Percentiles rank a stretch among this genome's conserved stretches.
Conservation (phyloP, 2,797 vertebrate species). For the Gymnothorax reevesii region DNA sequence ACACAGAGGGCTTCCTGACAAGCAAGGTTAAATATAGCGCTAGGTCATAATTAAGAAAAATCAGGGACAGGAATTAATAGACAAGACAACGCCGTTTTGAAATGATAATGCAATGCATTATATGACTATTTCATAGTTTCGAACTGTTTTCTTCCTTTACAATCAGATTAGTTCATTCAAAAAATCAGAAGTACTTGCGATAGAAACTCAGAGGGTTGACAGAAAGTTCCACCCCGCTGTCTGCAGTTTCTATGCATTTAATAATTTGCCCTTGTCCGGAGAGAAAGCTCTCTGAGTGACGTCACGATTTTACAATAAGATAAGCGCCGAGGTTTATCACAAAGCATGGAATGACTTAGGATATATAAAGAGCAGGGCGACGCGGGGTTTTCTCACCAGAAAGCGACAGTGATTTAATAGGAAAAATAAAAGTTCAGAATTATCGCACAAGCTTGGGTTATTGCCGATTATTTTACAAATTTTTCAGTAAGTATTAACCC, state of each 20-base stretch:
- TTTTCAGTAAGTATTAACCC: not conserved
- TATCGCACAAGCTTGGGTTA: conserved; percentile 11
- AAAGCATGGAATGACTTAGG: conserved; percentile 51
- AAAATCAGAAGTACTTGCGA: not conserved
- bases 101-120: not conserved
- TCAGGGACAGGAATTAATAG: not conserved
- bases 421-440: conserved; percentile 34
- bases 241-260: conserved; percentile 13
- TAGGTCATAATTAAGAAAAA: not conserved
- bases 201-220: conserved; percentile 13
- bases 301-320: conserved; percentile 59
- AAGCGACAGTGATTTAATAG: conserved; percentile 33
- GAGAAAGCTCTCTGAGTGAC: conserved; percentile 57
- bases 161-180: conserved; percentile 13
- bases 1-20: not conserved
- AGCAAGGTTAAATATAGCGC: not conserved
- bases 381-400: conserved; percentile 22
- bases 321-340: conserved; percentile 57
- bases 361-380: conserved; percentile 50
- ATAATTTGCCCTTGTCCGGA: conserved; percentile 26
- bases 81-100: not conserved
- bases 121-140: not conserved
- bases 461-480: not conserved
- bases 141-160: not conserved
- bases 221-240: conserved; percentile 31